Base-by-base conservation (phyloP, 2,888 invertebrate genomes). In the Trachelus stipa region DNA sequence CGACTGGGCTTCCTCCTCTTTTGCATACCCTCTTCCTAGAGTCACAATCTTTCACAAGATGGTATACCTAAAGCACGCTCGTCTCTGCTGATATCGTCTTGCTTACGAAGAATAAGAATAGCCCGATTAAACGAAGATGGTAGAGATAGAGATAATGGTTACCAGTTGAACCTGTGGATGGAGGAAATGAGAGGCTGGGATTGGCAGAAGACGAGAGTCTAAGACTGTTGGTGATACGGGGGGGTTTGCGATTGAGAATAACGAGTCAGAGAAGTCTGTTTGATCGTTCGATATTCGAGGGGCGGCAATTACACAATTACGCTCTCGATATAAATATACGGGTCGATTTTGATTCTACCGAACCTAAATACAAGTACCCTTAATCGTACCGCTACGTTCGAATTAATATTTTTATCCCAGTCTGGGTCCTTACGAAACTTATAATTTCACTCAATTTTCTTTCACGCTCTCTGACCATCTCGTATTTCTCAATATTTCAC, bases 1-100 rank as follows among this genome's bases (percentile, higher is more conserved):
- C 37, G 71, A 71, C 68, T 69, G 76, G 86, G 87, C 83, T 87
- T 87, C 87, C 79, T 76, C 71, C 76, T 40, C 31, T 12, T 35
- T 37, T 56, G 30, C 34, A n/a, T 35, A n/a, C 56, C 68, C 75
- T 30, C 12, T 12, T 30, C 68, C 23, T 23, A 6, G 56, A 56
- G 56, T 56, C 6, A 23, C 56, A 56, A 23, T 56, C 56, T 56
- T 56, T 56, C 56, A 56, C 56, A 56, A 56, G 23, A 56, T 23
- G 56, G 56, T 6, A 23, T 56, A 56, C 23, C 9, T 56, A 23
- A 9, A 56, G 56, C 40, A 37, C 40, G 40, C 40, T 6, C 40
- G 40, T 40, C 40, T 15, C 15, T 6, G 40, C 15, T 40, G 15
- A 56, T 56, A 56, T 56, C 56, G 23, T 23, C 56, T 56, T 56